Percentiles rank a stretch among this genome's conserved stretches.
Conservation (phyloP, 1,140 invertebrate genomes). For the Bombus vancouverensis region DNA sequence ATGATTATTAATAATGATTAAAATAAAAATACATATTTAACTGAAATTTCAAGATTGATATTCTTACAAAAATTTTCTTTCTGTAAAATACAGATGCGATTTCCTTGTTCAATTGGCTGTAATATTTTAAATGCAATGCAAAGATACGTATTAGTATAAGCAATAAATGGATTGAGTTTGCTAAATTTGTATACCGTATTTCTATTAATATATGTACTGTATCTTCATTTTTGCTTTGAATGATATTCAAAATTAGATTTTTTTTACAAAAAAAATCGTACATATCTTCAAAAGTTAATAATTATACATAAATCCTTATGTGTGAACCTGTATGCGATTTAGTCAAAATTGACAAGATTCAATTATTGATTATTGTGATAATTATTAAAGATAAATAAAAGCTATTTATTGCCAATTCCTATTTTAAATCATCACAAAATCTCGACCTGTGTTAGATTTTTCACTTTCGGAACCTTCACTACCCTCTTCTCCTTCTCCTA, state of each 20-base stretch:
- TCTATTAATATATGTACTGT: neutral
- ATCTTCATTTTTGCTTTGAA: neutral
- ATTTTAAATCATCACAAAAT: slow-evolving; percentile 87
- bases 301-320: slow-evolving; percentile 22
- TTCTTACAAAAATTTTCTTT: slow-evolving; percentile 27
- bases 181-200: slow-evolving; percentile 18
- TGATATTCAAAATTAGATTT: neutral
- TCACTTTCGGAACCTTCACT: slow-evolving; percentile 81
- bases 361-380: slow-evolving; percentile 48
- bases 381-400: slow-evolving; percentile 45
- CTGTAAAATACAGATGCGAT: slow-evolving; percentile 35
- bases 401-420: slow-evolving; percentile 50
- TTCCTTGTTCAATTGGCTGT: slow-evolving; percentile 22
- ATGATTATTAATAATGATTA: slow-evolving; percentile 16
- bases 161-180: slow-evolving; percentile 27
- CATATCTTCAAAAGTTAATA: slow-evolving; percentile 5
- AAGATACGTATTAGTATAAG: slow-evolving; percentile 14
- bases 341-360: slow-evolving; percentile 47
- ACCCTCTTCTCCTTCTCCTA: slow-evolving; percentile 74
- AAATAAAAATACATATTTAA: slow-evolving; percentile 31
- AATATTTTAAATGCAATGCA: slow-evolving; percentile 49
- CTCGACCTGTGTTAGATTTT: slow-evolving; percentile 89
- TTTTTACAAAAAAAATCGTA: neutral
- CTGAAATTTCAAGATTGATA: slow-evolving; percentile 33
- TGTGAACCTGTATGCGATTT: slow-evolving; percentile 24